Percentiles rank a stretch among this genome's conserved stretches.
Conservation (phyloP, 53 echinoderm and acorn worm species). For the Antedon mediterranea region DNA sequence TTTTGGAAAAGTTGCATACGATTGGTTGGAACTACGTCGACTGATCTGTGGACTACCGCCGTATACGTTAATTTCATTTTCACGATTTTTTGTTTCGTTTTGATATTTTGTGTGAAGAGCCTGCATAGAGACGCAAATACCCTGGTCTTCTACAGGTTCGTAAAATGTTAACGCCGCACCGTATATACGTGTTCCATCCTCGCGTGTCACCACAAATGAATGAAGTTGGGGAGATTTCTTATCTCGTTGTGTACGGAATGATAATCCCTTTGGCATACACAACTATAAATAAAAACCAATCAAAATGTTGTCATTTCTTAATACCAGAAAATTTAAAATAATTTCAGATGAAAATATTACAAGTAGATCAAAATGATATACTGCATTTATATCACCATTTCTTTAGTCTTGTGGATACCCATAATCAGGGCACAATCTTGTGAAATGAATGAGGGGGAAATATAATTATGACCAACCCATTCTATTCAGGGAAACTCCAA, state of each 20-base stretch:
- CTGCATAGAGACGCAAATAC: slow-evolving; percentile 37
- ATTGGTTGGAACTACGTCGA: neutral
- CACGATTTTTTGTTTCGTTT: slow-evolving; percentile 11
- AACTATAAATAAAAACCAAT: slow-evolving; percentile 29
- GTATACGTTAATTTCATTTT: neutral
- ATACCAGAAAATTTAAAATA: neutral
- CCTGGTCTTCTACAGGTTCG: slow-evolving; percentile 53
- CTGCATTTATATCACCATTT: no score
- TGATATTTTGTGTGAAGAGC: slow-evolving; percentile 49
- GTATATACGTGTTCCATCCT: slow-evolving; percentile 62
- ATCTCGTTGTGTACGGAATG: slow-evolving; percentile 73
- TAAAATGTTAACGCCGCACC: slow-evolving; percentile 82
- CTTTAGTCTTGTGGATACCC: no score
- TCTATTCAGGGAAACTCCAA: no score
- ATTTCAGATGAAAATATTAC: neutral
- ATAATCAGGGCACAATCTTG: no score
- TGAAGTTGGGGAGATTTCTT: slow-evolving; percentile 68
- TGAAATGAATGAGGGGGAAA: no score
- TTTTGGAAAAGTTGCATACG: neutral
- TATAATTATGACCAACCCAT: no score
- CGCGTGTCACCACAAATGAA: slow-evolving; percentile 83
- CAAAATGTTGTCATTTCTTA: neutral
- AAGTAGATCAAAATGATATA: no score
- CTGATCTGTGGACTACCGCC: neutral
- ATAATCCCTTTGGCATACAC: slow-evolving; percentile 95